Percentiles rank a stretch among this genome's conserved stretches.
These are phyloP conservation scores for Dicaeum eximium DNA, from an alignment of 2,113 vertebrate species.

Conservation along the genomic window DNA sequence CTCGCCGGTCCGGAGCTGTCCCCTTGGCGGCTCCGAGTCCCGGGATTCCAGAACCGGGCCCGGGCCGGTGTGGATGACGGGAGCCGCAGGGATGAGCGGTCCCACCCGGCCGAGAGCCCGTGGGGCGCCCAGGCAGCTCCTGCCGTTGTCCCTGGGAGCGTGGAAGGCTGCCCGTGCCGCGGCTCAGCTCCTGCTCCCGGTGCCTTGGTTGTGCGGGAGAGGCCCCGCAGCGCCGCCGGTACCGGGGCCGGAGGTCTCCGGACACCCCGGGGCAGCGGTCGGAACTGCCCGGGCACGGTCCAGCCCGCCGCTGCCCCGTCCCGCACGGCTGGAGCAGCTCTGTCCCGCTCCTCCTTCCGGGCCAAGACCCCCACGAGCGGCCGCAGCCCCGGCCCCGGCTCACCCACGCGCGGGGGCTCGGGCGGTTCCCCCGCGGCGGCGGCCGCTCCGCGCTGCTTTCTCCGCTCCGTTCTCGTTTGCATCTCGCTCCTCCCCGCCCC, in stretches of 20 bases:
- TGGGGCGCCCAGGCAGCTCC: not conserved
- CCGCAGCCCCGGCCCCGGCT: not conserved
- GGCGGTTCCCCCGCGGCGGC: not conserved
- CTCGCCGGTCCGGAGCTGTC: not conserved
- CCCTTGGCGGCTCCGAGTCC: not conserved
- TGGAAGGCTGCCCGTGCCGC: not conserved
- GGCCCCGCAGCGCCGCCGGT: accelerated
- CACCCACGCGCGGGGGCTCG: not conserved
- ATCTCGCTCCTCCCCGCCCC: not conserved
- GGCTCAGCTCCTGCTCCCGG: not conserved
- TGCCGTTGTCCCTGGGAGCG: not conserved
- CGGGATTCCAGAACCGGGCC: too few relatives aligned
- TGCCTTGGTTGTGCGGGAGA: too few relatives aligned
- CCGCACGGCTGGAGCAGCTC: not conserved
- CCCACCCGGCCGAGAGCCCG: not conserved
- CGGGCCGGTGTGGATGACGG: not conserved
- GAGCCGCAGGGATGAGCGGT: not conserved
- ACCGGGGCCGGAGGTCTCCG: too few relatives aligned
- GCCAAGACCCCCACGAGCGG: not conserved
- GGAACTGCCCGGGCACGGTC: not conserved
- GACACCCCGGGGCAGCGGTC: not conserved
- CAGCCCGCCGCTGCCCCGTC: not conserved
- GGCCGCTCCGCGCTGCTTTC: not conserved
- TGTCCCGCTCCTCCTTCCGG: not conserved
- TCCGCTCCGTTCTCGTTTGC: slow-evolving; percentile 23